Evolutionary conservation across 2,888 invertebrate species (phyloP), one percentile per base, ranked within the genome.

Genomic region (Amphipoea lucens): DNA sequence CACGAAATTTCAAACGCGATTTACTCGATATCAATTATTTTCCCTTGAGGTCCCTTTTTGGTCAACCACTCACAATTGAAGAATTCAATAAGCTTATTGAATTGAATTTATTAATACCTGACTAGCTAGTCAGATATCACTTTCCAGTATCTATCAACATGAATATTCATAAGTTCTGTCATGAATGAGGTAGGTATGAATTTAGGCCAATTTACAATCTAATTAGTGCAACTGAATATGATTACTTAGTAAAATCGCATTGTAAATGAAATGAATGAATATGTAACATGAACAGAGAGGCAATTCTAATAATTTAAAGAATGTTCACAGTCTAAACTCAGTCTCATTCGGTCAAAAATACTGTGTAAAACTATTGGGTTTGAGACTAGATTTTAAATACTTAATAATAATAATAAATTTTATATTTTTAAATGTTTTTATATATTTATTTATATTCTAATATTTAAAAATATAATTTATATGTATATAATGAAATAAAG

Each of bases 121-220:
- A 29, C 29, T 29, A 29, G 29, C 62, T 17, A 60, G 29, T 57
- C 65, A 9, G 0, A 14, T 57, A 60, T 45, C 9, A 60, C 68
- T 80, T 75, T 75, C 40, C 23, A 70, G 63, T 45, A 45, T 74
- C 42, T 70, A 76, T 65, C 45, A 36, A 45, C 17, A 84, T 76
- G 14, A 73, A 81, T 81, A 73, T 76, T 62, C 11, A 84, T 79
- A 23, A 42, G 4, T 79, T 70, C 6, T 42, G 42, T 65, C 54
- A 69, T 51, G 14, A 76, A 63, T 74, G 29, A 72, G 6, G 36
- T 45, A 72, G 6, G 40, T 45, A 65, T 54, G 54, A 76, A 80
- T 69, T 66, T 68, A 68, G 45, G 23, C 65, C 62, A 69, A 73
- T 84, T 80, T 73, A 80, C 45, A 84, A 54, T 45, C 62, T 75